Evolutionary conservation across 2,797 vertebrate genomes (phyloP).

Genomic region (Cygnus olor): DNA sequence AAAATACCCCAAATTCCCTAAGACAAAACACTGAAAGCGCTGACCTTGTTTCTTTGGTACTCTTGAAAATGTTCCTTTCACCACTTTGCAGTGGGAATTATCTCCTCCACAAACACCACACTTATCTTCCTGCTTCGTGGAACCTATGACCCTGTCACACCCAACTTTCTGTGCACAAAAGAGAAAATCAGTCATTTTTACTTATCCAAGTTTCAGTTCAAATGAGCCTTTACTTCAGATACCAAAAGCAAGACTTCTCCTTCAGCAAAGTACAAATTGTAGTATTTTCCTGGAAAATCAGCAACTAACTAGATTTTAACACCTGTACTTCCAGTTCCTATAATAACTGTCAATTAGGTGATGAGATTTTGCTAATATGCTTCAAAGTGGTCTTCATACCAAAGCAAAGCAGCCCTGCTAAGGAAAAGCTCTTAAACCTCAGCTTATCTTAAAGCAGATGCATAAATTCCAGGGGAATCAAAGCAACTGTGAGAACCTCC

Average conservation of each 20-base stretch:
- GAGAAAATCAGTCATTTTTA: background rate
- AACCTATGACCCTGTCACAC: constrained; percentile 91
- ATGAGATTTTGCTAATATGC: background rate
- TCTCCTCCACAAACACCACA: constrained; percentile 96
- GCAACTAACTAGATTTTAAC: background rate
- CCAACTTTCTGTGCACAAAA: constrained; percentile 89
- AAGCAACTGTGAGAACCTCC: background rate
- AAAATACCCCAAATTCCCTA: background rate
- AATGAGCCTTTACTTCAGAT: background rate
- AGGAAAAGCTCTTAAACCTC: constrained; percentile 24
- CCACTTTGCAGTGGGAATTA: constrained; percentile 91
- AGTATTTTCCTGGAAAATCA: background rate
- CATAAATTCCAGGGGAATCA: constrained; percentile 24
- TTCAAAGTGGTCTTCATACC: background rate
- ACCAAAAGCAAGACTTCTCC: background rate
- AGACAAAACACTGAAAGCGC: background rate
- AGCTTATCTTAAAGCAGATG: constrained; percentile 20
- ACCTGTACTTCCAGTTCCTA: background rate
- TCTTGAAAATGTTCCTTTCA: constrained; percentile 91
- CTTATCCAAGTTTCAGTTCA: background rate
- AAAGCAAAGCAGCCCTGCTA: background rate
- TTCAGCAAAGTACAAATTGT: background rate
- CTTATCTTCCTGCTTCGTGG: constrained; percentile 93
- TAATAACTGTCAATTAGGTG: background rate
- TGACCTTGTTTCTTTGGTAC: constrained; percentile 89